Percentiles rank a stretch among this genome's conserved stretches.
Evolutionary conservation across 1,140 invertebrate genomes (phyloP).

Genomic region (Catajapyx aquilonaris): DNA sequence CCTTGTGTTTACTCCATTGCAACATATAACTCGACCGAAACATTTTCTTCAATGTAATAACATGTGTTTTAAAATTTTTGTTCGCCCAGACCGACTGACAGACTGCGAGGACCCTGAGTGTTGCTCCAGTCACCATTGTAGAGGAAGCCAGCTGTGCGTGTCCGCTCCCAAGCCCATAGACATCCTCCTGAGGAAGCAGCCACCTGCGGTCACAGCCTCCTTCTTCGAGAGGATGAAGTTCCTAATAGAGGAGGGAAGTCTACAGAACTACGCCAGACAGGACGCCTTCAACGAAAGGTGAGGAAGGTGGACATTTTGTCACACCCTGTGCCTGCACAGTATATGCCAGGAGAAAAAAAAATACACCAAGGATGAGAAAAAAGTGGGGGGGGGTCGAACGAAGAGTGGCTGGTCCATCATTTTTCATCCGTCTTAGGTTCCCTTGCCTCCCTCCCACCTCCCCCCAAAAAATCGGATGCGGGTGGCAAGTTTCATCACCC

Average conservation of each 20-base stretch:
- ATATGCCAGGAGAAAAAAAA: too few species aligned
- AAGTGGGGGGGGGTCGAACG: too few species aligned
- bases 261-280: conserved; percentile 86
- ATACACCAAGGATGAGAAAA: too few species aligned
- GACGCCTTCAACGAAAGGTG: conserved; percentile 95
- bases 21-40: background rate
- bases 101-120: conserved; percentile 98
- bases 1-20: conserved; percentile 3
- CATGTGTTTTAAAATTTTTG: conserved; percentile 8
- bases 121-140: conserved; percentile 59
- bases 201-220: conserved; percentile 83
- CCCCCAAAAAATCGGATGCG: too few species aligned
- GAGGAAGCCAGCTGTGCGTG: conserved; percentile 66
- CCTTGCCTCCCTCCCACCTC: too few species aligned
- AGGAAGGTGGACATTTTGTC: conserved; percentile 20
- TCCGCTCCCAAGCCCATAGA: conserved; percentile 83
- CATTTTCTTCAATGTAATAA: background rate
- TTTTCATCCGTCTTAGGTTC: too few species aligned
- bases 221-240: conserved; percentile 98
- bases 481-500: too few species aligned
- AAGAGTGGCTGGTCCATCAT: too few species aligned
- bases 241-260: conserved; percentile 88
- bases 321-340: too few species aligned
- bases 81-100: conserved; percentile 63
- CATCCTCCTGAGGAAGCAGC: conserved; percentile 78